Base-by-base conservation (phyloP, 2,113 vertebrate genomes). In the Nerophis lumbriciformis region DNA sequence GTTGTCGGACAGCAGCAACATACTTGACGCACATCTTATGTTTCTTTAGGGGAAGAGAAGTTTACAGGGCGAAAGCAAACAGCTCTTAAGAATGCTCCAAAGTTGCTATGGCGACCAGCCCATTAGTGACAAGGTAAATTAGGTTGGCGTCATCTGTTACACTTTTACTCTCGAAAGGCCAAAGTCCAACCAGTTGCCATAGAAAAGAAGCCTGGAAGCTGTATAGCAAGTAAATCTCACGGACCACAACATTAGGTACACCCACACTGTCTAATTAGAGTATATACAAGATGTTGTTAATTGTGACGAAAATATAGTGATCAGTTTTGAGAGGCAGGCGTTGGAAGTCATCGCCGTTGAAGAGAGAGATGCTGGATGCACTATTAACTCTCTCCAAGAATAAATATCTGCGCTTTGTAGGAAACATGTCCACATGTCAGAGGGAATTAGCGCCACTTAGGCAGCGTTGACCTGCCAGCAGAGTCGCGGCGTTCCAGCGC, bases 31-130 rank as follows among this genome's bases (percentile, higher is more conserved):
- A 28, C 28, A 4, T 3, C 11, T 39, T 57, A 56, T 11, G 37
- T 55, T 38, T n/a, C 53, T 38, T 7, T 12, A 19, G 4, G 54
- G 54, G 37, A 39, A 61, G 39, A 69, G 28, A 59, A 75, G 69
- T 83, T 76, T 47, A 50, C 59, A 45, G 35, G 59, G 66, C 44
- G 36, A 39, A 53, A 63, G 68, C 8, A 65, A 69, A 75, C 61
- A 53, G 8, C 37, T 66, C 53, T 58, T 69, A 63, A 65, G 81
- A 72, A 73, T 69, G 69, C 2, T 58, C 49, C 13, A 5, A 21
- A 5, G 73, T 80, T 84, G 66, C 90, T 73, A 65, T 87, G 76
- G 79, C 72, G 87, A 86, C 83, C 65, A 19, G 50, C 21, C 65
- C 15, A 59, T 75, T 59, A 60, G 71, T 73, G 77, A 74, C 72